Evolutionary conservation across 2,888 invertebrate genomes (phyloP).

Genomic region (Drosophila quinaria): DNA sequence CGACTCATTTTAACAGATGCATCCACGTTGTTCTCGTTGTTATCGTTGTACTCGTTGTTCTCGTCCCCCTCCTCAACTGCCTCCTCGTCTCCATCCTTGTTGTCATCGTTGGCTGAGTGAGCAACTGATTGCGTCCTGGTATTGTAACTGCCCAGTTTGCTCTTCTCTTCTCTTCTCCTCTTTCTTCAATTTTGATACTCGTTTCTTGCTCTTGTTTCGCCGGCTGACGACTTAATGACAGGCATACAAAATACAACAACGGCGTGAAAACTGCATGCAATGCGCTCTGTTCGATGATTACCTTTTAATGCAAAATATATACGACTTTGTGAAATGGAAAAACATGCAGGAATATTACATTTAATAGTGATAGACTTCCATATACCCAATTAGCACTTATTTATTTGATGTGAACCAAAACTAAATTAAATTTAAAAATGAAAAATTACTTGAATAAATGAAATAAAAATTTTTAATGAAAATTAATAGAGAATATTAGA

Average conservation of each 20-base stretch:
- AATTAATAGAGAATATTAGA: no score
- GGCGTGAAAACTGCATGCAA: constrained; percentile 80
- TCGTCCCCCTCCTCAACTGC: no score
- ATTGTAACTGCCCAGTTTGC: constrained; percentile 25
- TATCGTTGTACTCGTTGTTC: no score
- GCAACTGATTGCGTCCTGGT: constrained; percentile 74
- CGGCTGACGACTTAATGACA: constrained; percentile 82
- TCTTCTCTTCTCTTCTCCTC: constrained; percentile 8
- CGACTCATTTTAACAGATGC: constrained; percentile 71
- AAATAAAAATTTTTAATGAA: no score
- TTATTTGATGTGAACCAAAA: no score
- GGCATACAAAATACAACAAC: constrained; percentile 81
- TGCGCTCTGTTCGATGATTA: constrained; percentile 71
- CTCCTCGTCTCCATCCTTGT: background rate
- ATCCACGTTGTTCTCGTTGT: constrained; percentile 12
- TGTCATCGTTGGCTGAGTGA: background rate
- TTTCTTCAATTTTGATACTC: constrained; percentile 10
- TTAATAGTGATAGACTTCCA: background rate
- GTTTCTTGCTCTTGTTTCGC: constrained; percentile 58
- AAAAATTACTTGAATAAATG: no score
- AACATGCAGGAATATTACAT: constrained; percentile 8
- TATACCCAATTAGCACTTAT: background rate
- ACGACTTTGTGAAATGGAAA: constrained; percentile 38
- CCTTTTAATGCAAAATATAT: constrained; percentile 78
- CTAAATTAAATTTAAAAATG: no score